Evolutionary conservation across 35 echinoderm and acorn worm genomes (phyloP), one percentile per base, ranked within the genome.

Genomic region (Holothuria glaberrima): DNA sequence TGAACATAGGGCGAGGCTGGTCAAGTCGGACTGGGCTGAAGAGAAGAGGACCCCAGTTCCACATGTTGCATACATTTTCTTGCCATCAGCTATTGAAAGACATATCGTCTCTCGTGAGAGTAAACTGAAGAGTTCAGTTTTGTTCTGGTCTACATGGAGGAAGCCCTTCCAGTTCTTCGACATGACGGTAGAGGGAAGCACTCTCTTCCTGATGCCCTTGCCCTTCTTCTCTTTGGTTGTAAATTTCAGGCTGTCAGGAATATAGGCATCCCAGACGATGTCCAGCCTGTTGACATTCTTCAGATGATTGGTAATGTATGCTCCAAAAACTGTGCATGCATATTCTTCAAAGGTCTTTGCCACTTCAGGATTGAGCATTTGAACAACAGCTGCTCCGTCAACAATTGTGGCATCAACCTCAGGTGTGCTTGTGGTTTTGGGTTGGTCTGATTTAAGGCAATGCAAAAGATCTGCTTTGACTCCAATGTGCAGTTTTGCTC

Each of bases 181-280:
- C 9, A 94, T 29, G 33, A 19, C 28, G 36, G 70, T 88, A 20
- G 82, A 34, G 0, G 48, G 26, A 19, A 24, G 20, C 6, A 94
- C 89, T 22, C 93, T 24, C 70, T 83, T 77, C 2, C 93, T 9
- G 0, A 59, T 65, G 0, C 89, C 93, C 6, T 56, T 91, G 1
- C 93, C 93, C 27, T 89, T 76, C 83, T 91, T 91, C 56, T 86
- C 31, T 52, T 82, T 86, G 9, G 93, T 88, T 28, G 56, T 27
- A 1, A 21, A 20, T 58, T 94, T 94, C 68, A 91, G 30, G 63
- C 88, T 94, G 32, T 72, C 48, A 5, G 22, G 27, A 30, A 86
- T 28, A 34, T 94, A 94, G 58, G 57, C 71, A 81, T 94, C 83
- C 89, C 89, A 94, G 18, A 91, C 89, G 59, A 94, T 77, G 48